Percentiles rank a stretch among this genome's conserved stretches.
Evolutionary conservation across 2,113 vertebrate genomes (phyloP).

Genomic region (Lichenostomus cassidix): DNA sequence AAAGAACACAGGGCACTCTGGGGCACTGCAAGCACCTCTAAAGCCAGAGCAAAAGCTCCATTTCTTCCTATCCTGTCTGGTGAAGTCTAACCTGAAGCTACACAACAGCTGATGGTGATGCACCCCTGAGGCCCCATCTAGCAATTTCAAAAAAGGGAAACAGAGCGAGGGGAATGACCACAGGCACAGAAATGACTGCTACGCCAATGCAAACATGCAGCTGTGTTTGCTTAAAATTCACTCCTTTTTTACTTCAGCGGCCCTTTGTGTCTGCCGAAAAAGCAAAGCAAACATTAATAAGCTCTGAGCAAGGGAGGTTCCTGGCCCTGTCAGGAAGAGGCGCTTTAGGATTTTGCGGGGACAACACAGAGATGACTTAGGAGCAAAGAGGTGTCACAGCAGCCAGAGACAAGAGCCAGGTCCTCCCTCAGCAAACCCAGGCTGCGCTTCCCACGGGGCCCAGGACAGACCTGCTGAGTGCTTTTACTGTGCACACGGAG

Average conservation of each 20-base stretch:
- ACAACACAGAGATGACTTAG: not conserved
- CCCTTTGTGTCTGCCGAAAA: not conserved
- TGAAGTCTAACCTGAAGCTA: not conserved
- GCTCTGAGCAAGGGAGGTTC: not conserved
- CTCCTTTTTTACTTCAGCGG: not conserved
- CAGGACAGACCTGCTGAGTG: not conserved
- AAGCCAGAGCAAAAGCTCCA: not conserved
- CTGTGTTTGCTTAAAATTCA: not conserved
- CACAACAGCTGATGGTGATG: not conserved
- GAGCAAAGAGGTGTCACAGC: not conserved
- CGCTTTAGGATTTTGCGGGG: not conserved
- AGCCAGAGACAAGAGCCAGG: not conserved
- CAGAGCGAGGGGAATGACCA: not conserved
- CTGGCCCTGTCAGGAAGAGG: not conserved
- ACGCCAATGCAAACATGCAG: not conserved
- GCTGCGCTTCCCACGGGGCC: rapidly evolving
- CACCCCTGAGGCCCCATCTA: not conserved
- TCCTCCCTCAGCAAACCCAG: not conserved
- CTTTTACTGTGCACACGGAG: not conserved
- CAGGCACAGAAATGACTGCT: not conserved
- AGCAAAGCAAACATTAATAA: not conserved
- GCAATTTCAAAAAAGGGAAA: not conserved
- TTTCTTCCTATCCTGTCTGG: not conserved
- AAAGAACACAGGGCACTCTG: not conserved
- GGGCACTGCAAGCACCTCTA: not conserved